Evolutionary conservation across 2,113 vertebrate species (phyloP), one percentile per base, ranked within the genome.

Genomic region (Ageneiosus marmoratus): DNA sequence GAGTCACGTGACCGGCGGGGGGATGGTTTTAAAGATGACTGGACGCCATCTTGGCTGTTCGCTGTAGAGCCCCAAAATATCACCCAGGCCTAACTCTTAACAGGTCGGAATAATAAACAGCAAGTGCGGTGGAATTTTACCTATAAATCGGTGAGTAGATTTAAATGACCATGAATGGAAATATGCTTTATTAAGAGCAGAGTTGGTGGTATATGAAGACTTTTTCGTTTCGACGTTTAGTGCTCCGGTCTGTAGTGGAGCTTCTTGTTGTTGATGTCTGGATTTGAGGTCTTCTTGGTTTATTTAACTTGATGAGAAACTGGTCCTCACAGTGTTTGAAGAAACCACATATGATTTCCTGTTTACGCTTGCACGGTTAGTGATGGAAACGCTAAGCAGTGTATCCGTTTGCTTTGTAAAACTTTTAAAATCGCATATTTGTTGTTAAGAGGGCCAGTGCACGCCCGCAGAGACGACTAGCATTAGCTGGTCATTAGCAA

Each of bases 21-120:
- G 95, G 94, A 92, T 92, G 94, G 92, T 91, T n/a, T 92, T 90
- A 95, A 93, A 94, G 91, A 93, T 91, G 94, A 93, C 92, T 90
- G 95, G 95, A 92, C 91, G 96, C 96, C 96, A 96, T 96, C 94
- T 96, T 96, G 94, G 88, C 92, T 90, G 89, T 89, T 93, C 92
- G 90, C 82, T 92, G 84, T 83, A 89, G 85, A 88, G 88, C 91
- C 90, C 89, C 65, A 88, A 90, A 90, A 86, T 89, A 80, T 82
- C 88, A 90, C 85, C 88, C 10, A 32, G 58, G 77, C 77, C 58
- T 83, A 88, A 89, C 90, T 91, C 87, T 90, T 82, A 82, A 83
- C 78, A 81, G 86, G 86, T 82, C 65, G 86, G 85, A 90, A 91
- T 79, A 88, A 82, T 82, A 84, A 80, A 77, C 51, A 89, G 81